Conservation (phyloP, 2,888 invertebrate species). For the Chelonus formosanus region DNA sequence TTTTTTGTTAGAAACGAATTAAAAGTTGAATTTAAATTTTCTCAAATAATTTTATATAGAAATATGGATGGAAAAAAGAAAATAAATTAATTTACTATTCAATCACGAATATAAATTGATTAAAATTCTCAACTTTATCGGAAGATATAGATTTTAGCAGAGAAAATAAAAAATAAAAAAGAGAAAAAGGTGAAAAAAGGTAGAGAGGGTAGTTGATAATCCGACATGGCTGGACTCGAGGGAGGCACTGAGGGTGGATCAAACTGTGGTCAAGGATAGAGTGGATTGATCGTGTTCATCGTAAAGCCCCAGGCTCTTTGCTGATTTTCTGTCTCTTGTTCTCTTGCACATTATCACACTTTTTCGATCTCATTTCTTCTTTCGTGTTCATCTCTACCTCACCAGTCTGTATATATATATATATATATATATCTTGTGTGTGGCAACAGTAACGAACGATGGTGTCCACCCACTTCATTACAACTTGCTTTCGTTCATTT, state of each 20-base stretch:
- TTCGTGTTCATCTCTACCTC: slow-evolving; percentile 31
- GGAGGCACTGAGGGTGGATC: slow-evolving; percentile 40
- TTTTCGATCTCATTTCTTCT: slow-evolving; percentile 32
- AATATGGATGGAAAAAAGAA: not conserved
- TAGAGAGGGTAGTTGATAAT: slow-evolving; percentile 51
- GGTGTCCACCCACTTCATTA: slow-evolving; percentile 60
- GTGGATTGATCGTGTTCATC: slow-evolving; percentile 58
- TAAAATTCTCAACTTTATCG: no score
- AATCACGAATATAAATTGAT: no score
- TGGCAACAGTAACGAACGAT: slow-evolving; percentile 15
- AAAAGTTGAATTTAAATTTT: no score
- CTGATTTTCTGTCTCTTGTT: slow-evolving; percentile 16
- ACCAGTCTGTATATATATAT: slow-evolving; percentile 16
- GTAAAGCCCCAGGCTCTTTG: slow-evolving; percentile 8
- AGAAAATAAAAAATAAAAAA: slow-evolving; percentile 4
- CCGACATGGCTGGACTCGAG: slow-evolving; percentile 39
- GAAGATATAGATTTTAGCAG: no score
- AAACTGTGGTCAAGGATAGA: slow-evolving; percentile 47
- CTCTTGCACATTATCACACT: slow-evolving; percentile 26
- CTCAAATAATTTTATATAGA: no score
- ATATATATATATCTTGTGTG: slow-evolving; percentile 32
- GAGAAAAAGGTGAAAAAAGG: slow-evolving; percentile 20
- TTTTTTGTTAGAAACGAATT: no score
- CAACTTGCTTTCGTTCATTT: slow-evolving; percentile 40
- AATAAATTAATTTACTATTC: no score